Percentiles rank a stretch among this genome's conserved stretches.
Evolutionary conservation across 2,797 vertebrate genomes (phyloP).

Genomic region (Chelonia mydas): DNA sequence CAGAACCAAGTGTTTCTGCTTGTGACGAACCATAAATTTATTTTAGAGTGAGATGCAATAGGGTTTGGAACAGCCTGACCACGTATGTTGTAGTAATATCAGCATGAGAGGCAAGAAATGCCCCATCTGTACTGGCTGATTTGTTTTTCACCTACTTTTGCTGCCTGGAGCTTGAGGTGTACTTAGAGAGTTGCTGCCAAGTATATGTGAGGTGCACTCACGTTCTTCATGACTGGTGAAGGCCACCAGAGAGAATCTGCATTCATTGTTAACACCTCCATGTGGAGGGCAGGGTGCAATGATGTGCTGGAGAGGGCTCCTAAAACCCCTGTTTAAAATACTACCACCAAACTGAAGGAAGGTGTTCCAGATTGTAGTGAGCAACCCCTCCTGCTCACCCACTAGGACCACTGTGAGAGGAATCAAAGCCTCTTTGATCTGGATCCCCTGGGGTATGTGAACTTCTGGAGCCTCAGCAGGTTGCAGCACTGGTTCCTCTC

Average conservation of each 20-base stretch:
- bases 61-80: not conserved
- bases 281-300: not conserved
- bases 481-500: too few relatives aligned
- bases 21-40: not conserved
- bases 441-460: too few relatives aligned
- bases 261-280: not conserved
- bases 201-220: accelerated
- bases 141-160: not conserved
- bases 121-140: not conserved
- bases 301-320: not conserved
- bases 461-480: too few relatives aligned
- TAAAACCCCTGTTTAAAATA: not conserved
- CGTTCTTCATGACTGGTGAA: not conserved
- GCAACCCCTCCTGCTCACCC: too few relatives aligned
- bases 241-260: accelerated
- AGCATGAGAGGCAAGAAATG: not conserved
- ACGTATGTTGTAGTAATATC: not conserved
- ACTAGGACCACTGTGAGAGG: too few relatives aligned
- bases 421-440: too few relatives aligned
- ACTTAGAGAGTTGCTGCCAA: not conserved
- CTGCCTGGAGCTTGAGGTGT: not conserved
- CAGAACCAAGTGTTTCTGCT: not conserved
- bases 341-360: not conserved
- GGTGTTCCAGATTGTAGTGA: too few relatives aligned
- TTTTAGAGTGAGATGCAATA: not conserved